Percentiles rank a stretch among this genome's conserved stretches.
Evolutionary conservation across 2,888 invertebrate species (phyloP).

Genomic region (Pyralis farinalis): DNA sequence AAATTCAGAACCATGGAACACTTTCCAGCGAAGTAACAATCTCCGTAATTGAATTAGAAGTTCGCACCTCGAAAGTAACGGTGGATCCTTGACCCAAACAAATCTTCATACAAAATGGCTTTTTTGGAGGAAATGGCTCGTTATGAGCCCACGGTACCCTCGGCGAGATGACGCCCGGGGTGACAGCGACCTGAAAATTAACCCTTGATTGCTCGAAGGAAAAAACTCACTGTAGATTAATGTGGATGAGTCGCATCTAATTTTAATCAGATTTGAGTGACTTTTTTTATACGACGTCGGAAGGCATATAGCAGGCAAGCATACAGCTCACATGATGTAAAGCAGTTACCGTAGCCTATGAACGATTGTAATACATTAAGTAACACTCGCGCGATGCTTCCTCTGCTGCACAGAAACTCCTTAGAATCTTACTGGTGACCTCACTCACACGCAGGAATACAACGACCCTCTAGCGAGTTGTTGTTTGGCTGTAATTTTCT

Average conservation of each 20-base stretch:
- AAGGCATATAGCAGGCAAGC: too few species aligned
- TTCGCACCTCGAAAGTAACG: slow-evolving; percentile 7
- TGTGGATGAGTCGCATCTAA: slow-evolving; percentile 35
- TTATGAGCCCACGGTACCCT: slow-evolving; percentile 26
- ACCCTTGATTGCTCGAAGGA: slow-evolving; percentile 48
- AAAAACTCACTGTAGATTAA: slow-evolving; percentile 28
- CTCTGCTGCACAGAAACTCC: too few species aligned
- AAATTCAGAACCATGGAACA: slow-evolving; percentile 4
- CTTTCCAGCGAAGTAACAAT: slow-evolving; percentile 8
- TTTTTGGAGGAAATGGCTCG: slow-evolving; percentile 45
- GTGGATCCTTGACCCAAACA: slow-evolving; percentile 20
- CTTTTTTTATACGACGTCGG: too few species aligned
- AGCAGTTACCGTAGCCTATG: too few species aligned
- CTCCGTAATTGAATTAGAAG: slow-evolving; percentile 8
- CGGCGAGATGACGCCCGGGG: slow-evolving; percentile 29
- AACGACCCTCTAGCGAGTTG: too few species aligned
- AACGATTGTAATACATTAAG: too few species aligned
- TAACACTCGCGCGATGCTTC: too few species aligned
- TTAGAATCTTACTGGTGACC: too few species aligned
- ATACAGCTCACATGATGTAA: too few species aligned
- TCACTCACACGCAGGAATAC: too few species aligned
- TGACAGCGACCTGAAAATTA: slow-evolving; percentile 49
- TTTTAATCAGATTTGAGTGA: too few species aligned
- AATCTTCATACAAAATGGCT: slow-evolving; percentile 23
- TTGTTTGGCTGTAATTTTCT: too few species aligned